Evolutionary conservation across 2,113 vertebrate species (phyloP).

Genomic region (Sarotherodon lohbergeri): DNA sequence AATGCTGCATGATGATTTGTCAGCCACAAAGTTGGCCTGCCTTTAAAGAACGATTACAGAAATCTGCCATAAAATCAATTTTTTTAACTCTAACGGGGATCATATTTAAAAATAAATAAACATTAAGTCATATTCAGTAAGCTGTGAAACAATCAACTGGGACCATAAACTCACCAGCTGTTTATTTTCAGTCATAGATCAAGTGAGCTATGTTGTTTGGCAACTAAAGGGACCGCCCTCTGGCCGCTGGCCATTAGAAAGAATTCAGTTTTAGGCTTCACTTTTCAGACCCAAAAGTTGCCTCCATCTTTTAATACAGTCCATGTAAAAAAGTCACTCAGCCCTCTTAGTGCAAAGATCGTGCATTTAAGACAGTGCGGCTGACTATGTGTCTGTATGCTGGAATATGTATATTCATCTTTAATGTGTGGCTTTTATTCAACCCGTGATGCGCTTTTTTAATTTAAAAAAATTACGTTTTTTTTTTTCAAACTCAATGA

Average conservation of each 20-base stretch:
- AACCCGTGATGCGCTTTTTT: not conserved
- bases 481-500: not conserved
- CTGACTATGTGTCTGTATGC: not conserved
- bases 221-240: not conserved
- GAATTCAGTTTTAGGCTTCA: not conserved
- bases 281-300: not conserved
- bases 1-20: not conserved
- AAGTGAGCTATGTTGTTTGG: not conserved
- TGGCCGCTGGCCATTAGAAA: not conserved
- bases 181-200: not conserved
- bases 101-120: not conserved
- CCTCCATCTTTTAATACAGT: not conserved
- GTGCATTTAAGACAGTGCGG: not conserved
- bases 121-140: not conserved
- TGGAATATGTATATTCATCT: not conserved
- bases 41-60: not conserved
- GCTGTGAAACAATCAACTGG: not conserved
- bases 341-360: not conserved
- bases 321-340: not conserved
- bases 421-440: not conserved
- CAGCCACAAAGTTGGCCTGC: not conserved
- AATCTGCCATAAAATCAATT: not conserved
- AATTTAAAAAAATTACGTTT: fast-evolving
- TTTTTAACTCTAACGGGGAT: not conserved
- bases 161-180: not conserved